phyloP scores from a whole-genome alignment of 2,113 vertebrate species.

The Melanerpes formicivorus region DNA sequence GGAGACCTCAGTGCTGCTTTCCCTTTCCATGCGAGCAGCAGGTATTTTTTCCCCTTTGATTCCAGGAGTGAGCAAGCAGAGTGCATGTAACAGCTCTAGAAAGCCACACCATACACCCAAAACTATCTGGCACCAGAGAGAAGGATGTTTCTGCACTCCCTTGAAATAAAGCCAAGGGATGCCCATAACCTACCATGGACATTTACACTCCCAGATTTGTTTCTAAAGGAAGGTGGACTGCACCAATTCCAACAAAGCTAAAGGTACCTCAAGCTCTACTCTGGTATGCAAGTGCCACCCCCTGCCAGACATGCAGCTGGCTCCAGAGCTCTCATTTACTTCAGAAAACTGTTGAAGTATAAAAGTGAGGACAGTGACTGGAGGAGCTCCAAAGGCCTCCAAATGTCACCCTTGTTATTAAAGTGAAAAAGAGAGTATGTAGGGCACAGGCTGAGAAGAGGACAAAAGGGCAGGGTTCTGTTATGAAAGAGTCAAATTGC shows the following conservation, averaged over 20 bases:
- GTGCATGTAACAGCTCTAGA: neutral
- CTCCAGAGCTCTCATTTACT: neutral
- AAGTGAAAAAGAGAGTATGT: slow-evolving; percentile 12
- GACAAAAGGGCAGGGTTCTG: neutral
- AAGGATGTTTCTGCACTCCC: neutral
- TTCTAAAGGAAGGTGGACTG: neutral
- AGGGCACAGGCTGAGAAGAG: neutral
- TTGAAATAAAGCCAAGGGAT: neutral
- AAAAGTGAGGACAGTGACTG: slow-evolving; percentile 51
- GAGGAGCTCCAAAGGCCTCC: slow-evolving; percentile 46
- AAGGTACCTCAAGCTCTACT: neutral
- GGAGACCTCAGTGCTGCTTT: neutral
- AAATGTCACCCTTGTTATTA: slow-evolving; percentile 57
- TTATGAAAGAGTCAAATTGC: neutral
- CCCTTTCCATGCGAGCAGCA: rapidly evolving
- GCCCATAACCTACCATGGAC: neutral
- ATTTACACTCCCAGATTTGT: neutral
- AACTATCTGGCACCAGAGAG: neutral
- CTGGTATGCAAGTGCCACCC: neutral
- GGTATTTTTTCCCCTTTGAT: neutral
- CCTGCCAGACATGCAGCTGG: neutral
- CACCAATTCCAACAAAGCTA: neutral
- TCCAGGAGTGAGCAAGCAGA: neutral
- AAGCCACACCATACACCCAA: neutral
- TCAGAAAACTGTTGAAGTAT: neutral